Percentiles rank a stretch among this genome's conserved stretches.
Evolutionary conservation across 2,888 invertebrate species (phyloP).

Genomic region (Pterobdella sp.): DNA sequence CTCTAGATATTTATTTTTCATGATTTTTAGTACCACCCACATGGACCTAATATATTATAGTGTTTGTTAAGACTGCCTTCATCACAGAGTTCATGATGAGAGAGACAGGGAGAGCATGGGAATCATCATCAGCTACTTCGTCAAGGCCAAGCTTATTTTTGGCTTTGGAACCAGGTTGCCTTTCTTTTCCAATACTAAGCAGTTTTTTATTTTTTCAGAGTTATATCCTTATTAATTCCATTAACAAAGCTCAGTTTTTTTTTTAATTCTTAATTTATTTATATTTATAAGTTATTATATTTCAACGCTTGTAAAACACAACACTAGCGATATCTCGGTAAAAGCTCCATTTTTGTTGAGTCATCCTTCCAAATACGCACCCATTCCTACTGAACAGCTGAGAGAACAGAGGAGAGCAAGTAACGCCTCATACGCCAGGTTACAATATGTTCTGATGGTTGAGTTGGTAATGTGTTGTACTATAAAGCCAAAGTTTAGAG

Average conservation of each 20-base stretch:
- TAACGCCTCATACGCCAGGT: slow-evolving; percentile 10
- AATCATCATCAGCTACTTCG: slow-evolving; percentile 25
- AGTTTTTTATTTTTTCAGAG: background rate
- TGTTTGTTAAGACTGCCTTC: background rate
- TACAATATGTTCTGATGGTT: too few species aligned
- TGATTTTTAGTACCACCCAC: too few species aligned
- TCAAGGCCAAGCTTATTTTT: slow-evolving; percentile 27
- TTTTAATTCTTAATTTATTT: too few species aligned
- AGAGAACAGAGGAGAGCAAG: background rate
- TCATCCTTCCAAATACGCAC: slow-evolving; percentile 21
- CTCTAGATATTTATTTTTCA: too few species aligned
- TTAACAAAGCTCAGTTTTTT: too few species aligned
- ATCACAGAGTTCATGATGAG: slow-evolving; percentile 10
- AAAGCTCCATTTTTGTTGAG: slow-evolving; percentile 22
- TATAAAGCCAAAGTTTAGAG: too few species aligned
- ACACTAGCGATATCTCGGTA: slow-evolving; percentile 12
- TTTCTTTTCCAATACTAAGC: too few species aligned
- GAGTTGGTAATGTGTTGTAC: too few species aligned
- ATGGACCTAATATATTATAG: too few species aligned
- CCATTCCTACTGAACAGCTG: slow-evolving; percentile 6
- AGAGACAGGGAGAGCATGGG: slow-evolving; percentile 15
- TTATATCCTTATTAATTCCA: background rate
- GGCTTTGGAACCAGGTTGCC: slow-evolving; percentile 26
- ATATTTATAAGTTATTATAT: background rate
- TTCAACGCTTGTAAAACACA: background rate